These are phyloP conservation scores for Chloroceryle aenea DNA, from an alignment of 2,113 vertebrate species.

Conservation along the genomic window DNA sequence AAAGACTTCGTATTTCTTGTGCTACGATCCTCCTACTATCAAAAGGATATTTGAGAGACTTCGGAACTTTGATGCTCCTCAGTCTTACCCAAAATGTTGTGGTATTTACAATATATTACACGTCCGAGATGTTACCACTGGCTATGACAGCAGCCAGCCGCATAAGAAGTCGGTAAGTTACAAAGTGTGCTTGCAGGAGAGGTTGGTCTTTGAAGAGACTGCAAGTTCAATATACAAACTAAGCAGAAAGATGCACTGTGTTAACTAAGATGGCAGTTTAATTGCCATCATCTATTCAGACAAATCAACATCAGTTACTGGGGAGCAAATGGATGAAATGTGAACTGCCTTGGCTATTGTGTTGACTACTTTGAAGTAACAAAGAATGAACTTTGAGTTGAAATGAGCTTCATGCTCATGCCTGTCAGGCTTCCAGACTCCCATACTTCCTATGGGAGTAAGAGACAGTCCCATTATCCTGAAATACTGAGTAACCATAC, in stretches of 20 bases:
- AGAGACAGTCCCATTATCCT: neutral
- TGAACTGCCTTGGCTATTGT: neutral
- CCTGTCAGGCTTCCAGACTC: neutral
- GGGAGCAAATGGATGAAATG: neutral
- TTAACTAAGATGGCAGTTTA: too few relatives aligned
- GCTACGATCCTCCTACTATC: slow-evolving; percentile 87
- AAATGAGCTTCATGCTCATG: neutral
- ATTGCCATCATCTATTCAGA: neutral
- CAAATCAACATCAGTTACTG: neutral
- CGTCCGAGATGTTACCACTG: slow-evolving; percentile 88
- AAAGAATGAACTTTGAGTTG: fast-evolving
- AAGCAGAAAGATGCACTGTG: fast-evolving
- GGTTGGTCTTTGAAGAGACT: neutral
- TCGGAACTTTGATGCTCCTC: slow-evolving; percentile 80
- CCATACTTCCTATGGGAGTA: neutral
- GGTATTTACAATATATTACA: slow-evolving; percentile 81
- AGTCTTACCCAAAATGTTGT: slow-evolving; percentile 84
- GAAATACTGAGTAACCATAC: neutral
- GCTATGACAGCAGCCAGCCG: slow-evolving; percentile 90
- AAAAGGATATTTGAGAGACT: slow-evolving; percentile 88
- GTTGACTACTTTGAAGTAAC: fast-evolving
- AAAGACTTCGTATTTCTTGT: slow-evolving; percentile 92
- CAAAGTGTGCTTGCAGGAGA: fast-evolving
- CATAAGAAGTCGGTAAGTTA: slow-evolving; percentile 84
- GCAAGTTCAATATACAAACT: fast-evolving